Evolutionary conservation across 2,113 vertebrate species (phyloP).

Genomic region (Colistium nudipinnis): DNA sequence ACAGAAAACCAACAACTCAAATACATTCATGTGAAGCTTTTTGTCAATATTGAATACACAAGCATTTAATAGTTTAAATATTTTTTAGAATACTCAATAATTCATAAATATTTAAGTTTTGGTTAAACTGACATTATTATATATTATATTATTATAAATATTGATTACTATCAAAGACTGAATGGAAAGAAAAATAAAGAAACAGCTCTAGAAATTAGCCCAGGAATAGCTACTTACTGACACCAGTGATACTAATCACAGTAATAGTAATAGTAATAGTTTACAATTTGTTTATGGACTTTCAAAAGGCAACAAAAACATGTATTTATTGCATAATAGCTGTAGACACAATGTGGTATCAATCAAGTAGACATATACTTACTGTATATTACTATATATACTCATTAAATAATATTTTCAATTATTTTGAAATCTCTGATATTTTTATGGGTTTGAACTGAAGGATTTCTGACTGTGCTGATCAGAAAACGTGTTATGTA

Average conservation of each 20-base stretch:
- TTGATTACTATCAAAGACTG: background rate
- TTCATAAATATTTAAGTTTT: conserved; percentile 27
- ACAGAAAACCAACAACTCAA: conserved; percentile 5
- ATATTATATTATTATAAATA: too few relatives aligned
- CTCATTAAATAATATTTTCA: background rate
- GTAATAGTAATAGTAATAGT: background rate
- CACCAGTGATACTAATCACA: background rate
- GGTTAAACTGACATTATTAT: conserved; percentile 1
- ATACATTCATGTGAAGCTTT: background rate
- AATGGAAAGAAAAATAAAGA: background rate
- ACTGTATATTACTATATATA: background rate
- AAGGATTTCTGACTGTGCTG: background rate
- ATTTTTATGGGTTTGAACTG: background rate
- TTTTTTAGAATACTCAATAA: conserved; percentile 37
- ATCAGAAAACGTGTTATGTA: background rate
- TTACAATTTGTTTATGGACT: background rate
- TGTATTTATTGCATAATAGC: background rate
- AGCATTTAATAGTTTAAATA: conserved; percentile 29
- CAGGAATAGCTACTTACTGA: background rate
- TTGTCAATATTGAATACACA: conserved; percentile 32
- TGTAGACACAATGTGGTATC: background rate
- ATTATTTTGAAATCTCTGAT: background rate
- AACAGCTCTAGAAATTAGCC: background rate
- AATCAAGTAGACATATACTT: background rate
- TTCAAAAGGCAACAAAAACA: background rate